phyloP scores from a whole-genome alignment of 2,888 invertebrate genomes.

The Cheiracanthium punctorium region DNA sequence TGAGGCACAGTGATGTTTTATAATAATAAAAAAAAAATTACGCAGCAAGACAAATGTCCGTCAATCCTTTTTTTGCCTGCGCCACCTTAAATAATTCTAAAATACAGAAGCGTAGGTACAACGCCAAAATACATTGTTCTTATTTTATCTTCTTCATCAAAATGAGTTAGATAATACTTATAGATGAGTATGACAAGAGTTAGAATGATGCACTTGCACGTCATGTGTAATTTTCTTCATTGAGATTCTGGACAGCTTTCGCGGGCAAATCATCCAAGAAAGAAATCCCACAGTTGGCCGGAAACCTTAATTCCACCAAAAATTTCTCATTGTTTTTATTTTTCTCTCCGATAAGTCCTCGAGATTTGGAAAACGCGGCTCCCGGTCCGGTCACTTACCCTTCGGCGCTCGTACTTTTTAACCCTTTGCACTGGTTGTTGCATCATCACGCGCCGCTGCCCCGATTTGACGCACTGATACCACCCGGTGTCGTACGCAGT shows the following conservation, averaged over 20 bases:
- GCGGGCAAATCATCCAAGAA: neutral
- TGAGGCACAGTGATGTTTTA: too few species aligned
- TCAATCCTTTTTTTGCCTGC: too few species aligned
- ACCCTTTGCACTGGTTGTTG: conserved; percentile 63
- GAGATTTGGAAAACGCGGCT: conserved; percentile 17
- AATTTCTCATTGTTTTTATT: neutral
- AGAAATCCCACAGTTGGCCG: conserved; percentile 4
- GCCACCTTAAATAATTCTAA: too few species aligned
- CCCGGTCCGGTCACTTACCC: conserved; percentile 54
- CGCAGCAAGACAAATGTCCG: too few species aligned
- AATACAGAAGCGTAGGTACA: too few species aligned
- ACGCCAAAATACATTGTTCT: too few species aligned
- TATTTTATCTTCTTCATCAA: too few species aligned
- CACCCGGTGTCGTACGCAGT: neutral
- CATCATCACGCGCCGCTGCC: conserved; percentile 29
- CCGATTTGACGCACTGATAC: conserved; percentile 39
- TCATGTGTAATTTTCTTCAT: neutral
- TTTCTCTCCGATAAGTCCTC: conserved; percentile 1
- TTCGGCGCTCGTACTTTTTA: conserved; percentile 45
- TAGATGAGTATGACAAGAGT: too few species aligned
- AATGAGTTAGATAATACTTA: too few species aligned
- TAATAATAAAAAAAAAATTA: too few species aligned
- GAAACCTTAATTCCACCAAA: conserved; percentile 9
- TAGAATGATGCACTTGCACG: too few species aligned
- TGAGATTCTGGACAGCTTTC: neutral